phyloP scores from a whole-genome alignment of 2,113 vertebrate species.

The Xenus cinereus region DNA sequence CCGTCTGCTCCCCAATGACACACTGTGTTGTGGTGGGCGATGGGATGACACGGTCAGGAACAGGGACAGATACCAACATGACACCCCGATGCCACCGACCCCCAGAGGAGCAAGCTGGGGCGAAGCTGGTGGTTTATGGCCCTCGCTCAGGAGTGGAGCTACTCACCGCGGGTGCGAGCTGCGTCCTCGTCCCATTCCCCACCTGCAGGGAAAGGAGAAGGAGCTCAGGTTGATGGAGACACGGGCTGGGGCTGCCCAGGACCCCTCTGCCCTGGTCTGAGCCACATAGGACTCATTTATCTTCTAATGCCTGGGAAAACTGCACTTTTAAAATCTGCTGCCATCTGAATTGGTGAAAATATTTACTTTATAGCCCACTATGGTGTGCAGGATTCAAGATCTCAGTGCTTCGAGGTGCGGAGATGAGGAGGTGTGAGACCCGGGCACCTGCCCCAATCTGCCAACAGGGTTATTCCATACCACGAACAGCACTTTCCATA shows the following conservation, averaged over 20 bases:
- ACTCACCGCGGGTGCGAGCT: not conserved
- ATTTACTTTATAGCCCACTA: not conserved
- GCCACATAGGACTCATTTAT: not conserved
- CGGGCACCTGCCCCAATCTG: too few species aligned
- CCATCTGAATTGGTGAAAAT: not conserved
- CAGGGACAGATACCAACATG: fast-evolving
- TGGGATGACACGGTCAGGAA: not conserved
- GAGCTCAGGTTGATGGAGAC: not conserved
- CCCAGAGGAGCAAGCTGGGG: not conserved
- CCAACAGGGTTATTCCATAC: too few species aligned
- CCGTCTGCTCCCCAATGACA: not conserved
- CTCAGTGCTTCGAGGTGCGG: too few species aligned
- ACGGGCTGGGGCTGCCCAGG: not conserved
- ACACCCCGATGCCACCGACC: not conserved
- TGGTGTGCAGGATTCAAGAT: not conserved
- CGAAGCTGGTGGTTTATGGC: not conserved
- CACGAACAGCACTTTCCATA: too few species aligned
- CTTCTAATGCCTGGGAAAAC: not conserved
- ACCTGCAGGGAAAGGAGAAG: not conserved
- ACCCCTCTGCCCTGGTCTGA: not conserved
- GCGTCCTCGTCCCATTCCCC: not conserved
- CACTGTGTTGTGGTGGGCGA: fast-evolving
- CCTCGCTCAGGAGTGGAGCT: not conserved
- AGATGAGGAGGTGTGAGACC: too few species aligned
- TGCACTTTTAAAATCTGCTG: not conserved